Base-by-base conservation (phyloP, 2,113 vertebrate genomes). In the Spheniscus mendiculus region DNA sequence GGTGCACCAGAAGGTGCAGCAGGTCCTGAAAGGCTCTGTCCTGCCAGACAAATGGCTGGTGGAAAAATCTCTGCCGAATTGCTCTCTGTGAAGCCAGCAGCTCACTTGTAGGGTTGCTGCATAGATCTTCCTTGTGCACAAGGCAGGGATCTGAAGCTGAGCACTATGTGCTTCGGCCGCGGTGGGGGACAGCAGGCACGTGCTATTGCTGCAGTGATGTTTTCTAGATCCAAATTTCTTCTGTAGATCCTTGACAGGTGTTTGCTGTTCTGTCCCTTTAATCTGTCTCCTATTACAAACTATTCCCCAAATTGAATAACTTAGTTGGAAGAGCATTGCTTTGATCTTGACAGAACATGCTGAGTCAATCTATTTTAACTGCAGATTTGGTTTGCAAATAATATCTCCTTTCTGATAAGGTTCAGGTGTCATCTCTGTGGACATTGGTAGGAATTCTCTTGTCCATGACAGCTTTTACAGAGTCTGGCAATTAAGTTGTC, bases 401-500 rank as follows among this genome's bases (percentile, higher is more conserved):
- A 38, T 36, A 67, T 82, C 29, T 86, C 42, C 87, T 96, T 87
- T 65, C 74, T 0, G 2, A 70, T 56, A 73, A 63, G 78, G 74
- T 88, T 94, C 78, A 91, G 82, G 74, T 96, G 94, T 94, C 91
- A 83, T 93, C 11, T 12, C 82, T 61, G 50, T 81, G 89, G 93
- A 90, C 91, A n/a, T 55, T 94, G 96, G 86, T 96, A 97, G 81
- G 73, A 92, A 29, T 96, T 87, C 13, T 10, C 74, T 91, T 91
- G 89, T 94, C 87, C 89, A 10, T 83, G 91, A 93, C 93, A 96
- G 87, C 94, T 93, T 96, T 91, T 61, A 91, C 18, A 47, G 89
- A 82, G 10, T 53, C 47, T 80, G 47, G 84, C 87, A 96, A 96
- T 96, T 96, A 94, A 94, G 73, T 90, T 95, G 91, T 95, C 97